Percentiles rank a stretch among this genome's conserved stretches.
These are phyloP conservation scores for Dinoponera quadriceps DNA, from an alignment of 1,140 invertebrate genomes.

Conservation along the genomic window DNA sequence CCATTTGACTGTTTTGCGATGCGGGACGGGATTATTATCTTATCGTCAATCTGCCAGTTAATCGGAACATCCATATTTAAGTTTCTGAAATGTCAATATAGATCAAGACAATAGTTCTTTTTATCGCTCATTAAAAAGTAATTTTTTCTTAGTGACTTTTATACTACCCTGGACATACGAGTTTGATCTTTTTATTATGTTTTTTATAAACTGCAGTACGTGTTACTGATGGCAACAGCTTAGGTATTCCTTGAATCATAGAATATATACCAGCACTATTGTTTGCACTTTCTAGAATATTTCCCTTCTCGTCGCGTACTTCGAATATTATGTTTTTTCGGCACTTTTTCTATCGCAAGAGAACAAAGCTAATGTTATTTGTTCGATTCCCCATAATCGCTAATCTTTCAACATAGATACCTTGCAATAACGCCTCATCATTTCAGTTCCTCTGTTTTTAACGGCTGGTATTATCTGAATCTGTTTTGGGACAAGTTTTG, in stretches of 20 bases:
- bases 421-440: constrained; percentile 87
- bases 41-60: constrained; percentile 85
- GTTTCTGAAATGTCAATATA: constrained; percentile 80
- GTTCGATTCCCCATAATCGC: constrained; percentile 22
- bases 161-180: constrained; percentile 87
- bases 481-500: constrained; percentile 83
- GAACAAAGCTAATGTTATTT: constrained; percentile 31
- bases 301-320: constrained; percentile 85
- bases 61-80: constrained; percentile 84
- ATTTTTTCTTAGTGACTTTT: constrained; percentile 37
- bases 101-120: constrained; percentile 46
- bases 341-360: constrained; percentile 83
- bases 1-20: constrained; percentile 81
- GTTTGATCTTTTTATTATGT: constrained; percentile 78
- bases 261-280: constrained; percentile 88
- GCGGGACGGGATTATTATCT: constrained; percentile 80
- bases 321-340: constrained; percentile 84
- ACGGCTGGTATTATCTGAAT: constrained; percentile 82
- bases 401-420: constrained; percentile 76
- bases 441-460: constrained; percentile 85
- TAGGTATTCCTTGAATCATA: constrained; percentile 85
- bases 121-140: constrained; percentile 25
- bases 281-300: constrained; percentile 87
- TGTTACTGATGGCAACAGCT: constrained; percentile 80
- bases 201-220: constrained; percentile 84